Evolutionary conservation across 2,113 vertebrate species (phyloP).

Genomic region (Columbina picui): DNA sequence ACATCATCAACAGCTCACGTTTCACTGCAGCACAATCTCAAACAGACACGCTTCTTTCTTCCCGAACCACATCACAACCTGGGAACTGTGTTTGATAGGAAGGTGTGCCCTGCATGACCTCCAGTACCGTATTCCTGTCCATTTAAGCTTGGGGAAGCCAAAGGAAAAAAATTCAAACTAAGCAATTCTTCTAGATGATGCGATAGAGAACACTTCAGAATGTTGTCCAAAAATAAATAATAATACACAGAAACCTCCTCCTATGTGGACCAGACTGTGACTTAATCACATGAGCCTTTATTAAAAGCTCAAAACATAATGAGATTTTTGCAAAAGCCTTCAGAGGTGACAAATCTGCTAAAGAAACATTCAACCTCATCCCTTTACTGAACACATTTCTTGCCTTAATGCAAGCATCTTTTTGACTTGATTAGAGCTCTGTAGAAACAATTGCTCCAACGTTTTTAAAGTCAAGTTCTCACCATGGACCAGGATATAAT

Average conservation of each 20-base stretch:
- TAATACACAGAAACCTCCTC: not conserved
- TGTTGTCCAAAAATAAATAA: not conserved
- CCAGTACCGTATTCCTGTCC: not conserved
- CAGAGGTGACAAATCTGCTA: not conserved
- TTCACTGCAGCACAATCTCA: not conserved
- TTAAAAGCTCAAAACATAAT: not conserved
- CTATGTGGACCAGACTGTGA: not conserved
- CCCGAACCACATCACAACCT: not conserved
- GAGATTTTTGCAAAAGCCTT: not conserved
- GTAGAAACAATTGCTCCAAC: not conserved
- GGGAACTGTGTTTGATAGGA: not conserved
- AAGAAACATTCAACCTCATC: not conserved
- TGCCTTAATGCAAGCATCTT: not conserved
- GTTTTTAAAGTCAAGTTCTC: not conserved
- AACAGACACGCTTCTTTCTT: not conserved
- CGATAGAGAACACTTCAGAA: not conserved
- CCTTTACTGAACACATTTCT: not conserved
- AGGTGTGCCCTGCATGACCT: not conserved
- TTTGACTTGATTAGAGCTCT: not conserved
- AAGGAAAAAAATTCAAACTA: not conserved
- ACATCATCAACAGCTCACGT: not conserved
- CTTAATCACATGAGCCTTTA: not conserved
- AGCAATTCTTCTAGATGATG: not conserved
- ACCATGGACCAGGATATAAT: not conserved
- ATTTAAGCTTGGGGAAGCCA: not conserved